These are phyloP conservation scores for Athrips mouffetella DNA, from an alignment of 2,888 invertebrate genomes.

Conservation along the genomic window DNA sequence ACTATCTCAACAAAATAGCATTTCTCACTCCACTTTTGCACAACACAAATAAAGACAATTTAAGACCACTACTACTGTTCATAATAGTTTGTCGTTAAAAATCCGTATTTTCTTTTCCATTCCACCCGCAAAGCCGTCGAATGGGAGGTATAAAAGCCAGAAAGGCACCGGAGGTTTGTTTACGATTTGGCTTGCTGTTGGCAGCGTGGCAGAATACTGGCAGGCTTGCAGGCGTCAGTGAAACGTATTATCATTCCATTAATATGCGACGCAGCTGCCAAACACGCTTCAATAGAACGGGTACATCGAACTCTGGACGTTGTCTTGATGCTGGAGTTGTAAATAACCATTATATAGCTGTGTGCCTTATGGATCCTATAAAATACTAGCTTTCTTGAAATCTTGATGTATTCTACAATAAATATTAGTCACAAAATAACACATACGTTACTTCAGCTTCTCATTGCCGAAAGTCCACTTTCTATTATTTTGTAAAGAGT, in stretches of 20 bases:
- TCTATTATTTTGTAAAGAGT: too few species aligned
- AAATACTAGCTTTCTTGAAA: too few species aligned
- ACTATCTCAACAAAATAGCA: too few species aligned
- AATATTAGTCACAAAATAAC: too few species aligned
- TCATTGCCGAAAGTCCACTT: too few species aligned
- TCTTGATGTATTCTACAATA: too few species aligned
- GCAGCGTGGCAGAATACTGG: slow-evolving; percentile 55
- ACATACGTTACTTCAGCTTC: too few species aligned
- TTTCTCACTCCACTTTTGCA: neutral
- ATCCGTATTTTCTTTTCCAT: neutral
- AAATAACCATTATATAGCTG: too few species aligned
- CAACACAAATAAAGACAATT: neutral
- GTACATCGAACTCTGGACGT: neutral
- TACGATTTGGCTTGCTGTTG: slow-evolving; percentile 47
- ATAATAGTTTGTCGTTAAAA: slow-evolving; percentile 1
- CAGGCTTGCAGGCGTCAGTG: slow-evolving; percentile 47
- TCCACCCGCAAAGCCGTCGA: slow-evolving; percentile 1
- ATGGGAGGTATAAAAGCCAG: slow-evolving; percentile 2
- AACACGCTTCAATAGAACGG: slow-evolving; percentile 26
- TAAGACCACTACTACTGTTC: too few species aligned
- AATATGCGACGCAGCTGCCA: slow-evolving; percentile 58
- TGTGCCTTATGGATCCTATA: too few species aligned
- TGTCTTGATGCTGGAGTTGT: too few species aligned
- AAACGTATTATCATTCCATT: slow-evolving; percentile 48
- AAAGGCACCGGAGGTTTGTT: slow-evolving; percentile 27